phyloP scores from a whole-genome alignment of 1,140 invertebrate species.

The Steinernema feltiae region DNA sequence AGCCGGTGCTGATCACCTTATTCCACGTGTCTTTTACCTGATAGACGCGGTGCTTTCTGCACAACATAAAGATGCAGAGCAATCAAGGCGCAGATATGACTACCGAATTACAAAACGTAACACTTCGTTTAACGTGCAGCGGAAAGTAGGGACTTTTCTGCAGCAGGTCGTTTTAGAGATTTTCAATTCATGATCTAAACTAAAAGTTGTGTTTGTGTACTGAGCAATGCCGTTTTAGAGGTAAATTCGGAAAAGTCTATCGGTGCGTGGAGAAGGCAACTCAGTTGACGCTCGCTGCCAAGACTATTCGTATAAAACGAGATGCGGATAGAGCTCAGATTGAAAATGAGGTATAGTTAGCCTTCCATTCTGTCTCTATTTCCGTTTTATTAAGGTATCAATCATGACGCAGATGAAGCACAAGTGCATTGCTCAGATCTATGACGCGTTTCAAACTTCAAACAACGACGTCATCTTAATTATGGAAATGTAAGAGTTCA shows the following conservation, averaged over 20 bases:
- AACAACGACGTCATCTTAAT: conserved; percentile 64
- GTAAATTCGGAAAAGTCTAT: conserved; percentile 72
- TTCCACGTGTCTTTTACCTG: too few relatives aligned
- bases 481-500: conserved; percentile 67
- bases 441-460: conserved; percentile 63
- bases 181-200: too few relatives aligned
- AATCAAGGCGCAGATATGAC: too few relatives aligned
- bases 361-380: not conserved
- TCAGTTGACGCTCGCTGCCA: conserved; percentile 48
- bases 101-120: too few relatives aligned
- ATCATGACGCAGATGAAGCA: conserved; percentile 63
- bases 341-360: conserved; percentile 58
- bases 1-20: too few relatives aligned
- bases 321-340: conserved; percentile 49
- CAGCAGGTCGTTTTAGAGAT: too few relatives aligned
- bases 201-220: too few relatives aligned
- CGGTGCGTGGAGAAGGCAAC: conserved; percentile 51
- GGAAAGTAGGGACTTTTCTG: too few relatives aligned
- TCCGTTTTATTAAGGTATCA: conserved; percentile 55
- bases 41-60: too few relatives aligned
- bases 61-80: too few relatives aligned
- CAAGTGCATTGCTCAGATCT: conserved; percentile 63
- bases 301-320: conserved; percentile 48
- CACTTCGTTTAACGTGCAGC: too few relatives aligned
- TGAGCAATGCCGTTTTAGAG: too few relatives aligned